Evolutionary conservation across 2,113 vertebrate species (phyloP), one percentile per base, ranked within the genome.

Genomic region (Tinamus guttatus): DNA sequence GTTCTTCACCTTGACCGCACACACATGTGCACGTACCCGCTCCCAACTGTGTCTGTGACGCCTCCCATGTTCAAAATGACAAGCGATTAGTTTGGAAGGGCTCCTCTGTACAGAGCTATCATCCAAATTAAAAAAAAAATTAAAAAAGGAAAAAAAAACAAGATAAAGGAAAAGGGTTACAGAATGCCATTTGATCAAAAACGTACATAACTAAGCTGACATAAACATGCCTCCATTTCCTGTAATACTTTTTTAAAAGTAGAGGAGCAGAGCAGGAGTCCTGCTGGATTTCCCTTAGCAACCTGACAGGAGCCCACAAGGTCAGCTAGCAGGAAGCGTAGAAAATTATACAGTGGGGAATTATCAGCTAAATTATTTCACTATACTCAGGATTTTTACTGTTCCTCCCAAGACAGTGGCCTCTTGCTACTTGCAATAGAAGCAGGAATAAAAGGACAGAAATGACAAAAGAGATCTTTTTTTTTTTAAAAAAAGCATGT

Each of bases 281-380:
- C 98, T 97, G 97, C 98, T 98, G 98, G 92, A 98, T 98, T 98
- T 98, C 98, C 98, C 98, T 98, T 98, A 98, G 98, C 98, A 98
- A 98, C 98, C 98, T 98, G 98, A 98, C 98, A 98, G 98, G 87
- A 98, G 97, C 97, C 98, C 97, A 98, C 98, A 98, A 98, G 98
- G 98, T 98, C 98, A 98, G 98, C 96, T 98, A 98, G 98, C 98
- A 98, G 98, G 97, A 98, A 98, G 97, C 93, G 56, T 93, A 98
- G 97, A 98, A 98, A 98, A 98, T 98, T 97, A 98, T 98, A 98
- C 98, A 96, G 97, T 95, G 92, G 98, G 98, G 98, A 98, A 98
- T 98, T 98, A 98, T 98, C 98, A 98, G 97, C 96, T 98, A 98
- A 98, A 98, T 98, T 98, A 98, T 98, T 98, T 98, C 98, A 98